Evolutionary conservation across 2,888 invertebrate species (phyloP).

Genomic region (Nephrocerus scutellatus): DNA sequence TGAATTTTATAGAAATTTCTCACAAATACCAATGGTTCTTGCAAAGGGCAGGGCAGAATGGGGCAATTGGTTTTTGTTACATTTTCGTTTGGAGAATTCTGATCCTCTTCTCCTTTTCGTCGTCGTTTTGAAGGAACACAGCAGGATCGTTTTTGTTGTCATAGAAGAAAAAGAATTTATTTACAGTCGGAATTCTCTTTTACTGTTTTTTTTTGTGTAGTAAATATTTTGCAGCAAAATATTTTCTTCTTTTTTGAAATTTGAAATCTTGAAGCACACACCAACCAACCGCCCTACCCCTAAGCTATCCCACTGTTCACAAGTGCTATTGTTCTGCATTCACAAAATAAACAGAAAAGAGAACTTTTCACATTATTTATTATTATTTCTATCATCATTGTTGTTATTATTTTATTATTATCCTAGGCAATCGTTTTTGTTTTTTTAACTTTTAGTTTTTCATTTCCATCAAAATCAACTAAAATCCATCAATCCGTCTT

Average conservation of each 20-base stretch:
- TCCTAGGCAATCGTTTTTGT: too few relatives aligned
- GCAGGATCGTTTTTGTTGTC: conserved; percentile 1
- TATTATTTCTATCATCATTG: background rate
- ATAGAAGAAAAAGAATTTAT: conserved; percentile 16
- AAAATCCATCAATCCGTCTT: too few relatives aligned
- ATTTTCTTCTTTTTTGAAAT: too few relatives aligned
- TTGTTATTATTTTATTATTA: too few relatives aligned
- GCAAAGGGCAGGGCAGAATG: too few relatives aligned
- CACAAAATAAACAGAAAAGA: too few relatives aligned
- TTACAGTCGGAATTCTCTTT: conserved; percentile 17
- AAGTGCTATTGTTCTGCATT: too few relatives aligned
- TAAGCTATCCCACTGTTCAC: too few relatives aligned
- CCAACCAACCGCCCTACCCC: conserved; percentile 3
- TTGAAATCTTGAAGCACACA: conserved; percentile 17
- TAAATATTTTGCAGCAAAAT: conserved; percentile 17
- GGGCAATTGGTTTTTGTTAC: conserved; percentile 14
- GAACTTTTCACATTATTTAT: too few relatives aligned
- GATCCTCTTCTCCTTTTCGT: conserved; percentile 15
- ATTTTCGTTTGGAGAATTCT: conserved; percentile 15
- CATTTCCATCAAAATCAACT: conserved; percentile 17
- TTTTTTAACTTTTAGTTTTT: conserved; percentile 11
- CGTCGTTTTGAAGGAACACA: conserved; percentile 9
- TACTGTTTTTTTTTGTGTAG: conserved; percentile 3
- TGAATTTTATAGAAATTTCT: too few relatives aligned
- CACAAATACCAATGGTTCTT: too few relatives aligned